A percentile compares a stretch with the other conserved stretches of the same genome.
These are phyloP conservation scores for Pseudopodoces humilis DNA, from an alignment of 2,113 vertebrate species.

Conservation along the genomic window DNA sequence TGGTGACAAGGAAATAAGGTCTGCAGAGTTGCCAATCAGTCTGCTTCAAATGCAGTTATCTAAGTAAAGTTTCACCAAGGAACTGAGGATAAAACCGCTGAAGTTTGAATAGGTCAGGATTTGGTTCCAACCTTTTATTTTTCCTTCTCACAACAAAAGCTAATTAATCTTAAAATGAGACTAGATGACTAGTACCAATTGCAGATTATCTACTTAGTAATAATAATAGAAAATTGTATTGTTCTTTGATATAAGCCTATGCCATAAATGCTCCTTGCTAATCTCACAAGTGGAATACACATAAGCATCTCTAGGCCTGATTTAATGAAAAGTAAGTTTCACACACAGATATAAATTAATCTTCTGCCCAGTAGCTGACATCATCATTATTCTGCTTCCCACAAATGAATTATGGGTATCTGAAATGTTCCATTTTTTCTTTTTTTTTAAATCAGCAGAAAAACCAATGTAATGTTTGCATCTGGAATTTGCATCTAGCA, in stretches of 20 bases:
- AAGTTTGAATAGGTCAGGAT: background rate
- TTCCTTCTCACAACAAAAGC: background rate
- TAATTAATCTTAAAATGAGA: background rate
- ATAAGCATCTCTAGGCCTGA: background rate
- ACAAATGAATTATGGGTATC: background rate
- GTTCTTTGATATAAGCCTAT: background rate
- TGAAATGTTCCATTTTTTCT: background rate
- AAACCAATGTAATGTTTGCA: background rate
- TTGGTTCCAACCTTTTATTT: background rate
- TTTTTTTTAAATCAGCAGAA: background rate
- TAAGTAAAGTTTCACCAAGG: background rate
- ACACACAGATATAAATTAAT: background rate
- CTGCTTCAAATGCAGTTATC: background rate
- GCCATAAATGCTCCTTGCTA: background rate
- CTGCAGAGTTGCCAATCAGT: background rate
- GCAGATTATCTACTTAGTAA: background rate
- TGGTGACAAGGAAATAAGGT: background rate
- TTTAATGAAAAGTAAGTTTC: conserved; percentile 19
- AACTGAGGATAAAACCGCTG: background rate
- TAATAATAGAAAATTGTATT: background rate
- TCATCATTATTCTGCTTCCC: background rate
- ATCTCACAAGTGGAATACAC: background rate
- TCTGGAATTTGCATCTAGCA: background rate
- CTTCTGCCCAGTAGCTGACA: background rate
- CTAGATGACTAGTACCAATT: background rate